phyloP scores from a whole-genome alignment of 2,797 vertebrate genomes.

The Sebastes trivittatus region DNA sequence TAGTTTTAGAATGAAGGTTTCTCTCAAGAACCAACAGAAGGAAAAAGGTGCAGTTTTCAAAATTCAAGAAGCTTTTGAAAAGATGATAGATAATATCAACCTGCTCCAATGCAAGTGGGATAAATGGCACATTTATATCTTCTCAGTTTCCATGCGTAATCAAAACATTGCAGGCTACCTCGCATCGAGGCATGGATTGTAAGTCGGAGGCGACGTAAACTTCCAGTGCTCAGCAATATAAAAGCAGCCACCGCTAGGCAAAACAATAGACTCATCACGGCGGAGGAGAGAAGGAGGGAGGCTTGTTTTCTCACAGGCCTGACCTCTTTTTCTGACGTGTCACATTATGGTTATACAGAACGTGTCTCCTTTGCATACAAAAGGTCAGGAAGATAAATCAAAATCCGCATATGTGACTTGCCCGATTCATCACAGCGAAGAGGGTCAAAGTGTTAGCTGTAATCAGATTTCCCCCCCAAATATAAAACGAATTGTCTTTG shows the following conservation, averaged over 20 bases:
- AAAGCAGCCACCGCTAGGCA: conserved; percentile 42
- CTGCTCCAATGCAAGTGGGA: background rate
- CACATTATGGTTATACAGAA: conserved; percentile 80
- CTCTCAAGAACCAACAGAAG: background rate
- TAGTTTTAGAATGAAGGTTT: background rate
- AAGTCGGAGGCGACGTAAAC: conserved; percentile 32
- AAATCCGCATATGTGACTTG: conserved; percentile 73
- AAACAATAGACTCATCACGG: conserved; percentile 75
- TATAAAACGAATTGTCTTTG: conserved; percentile 75
- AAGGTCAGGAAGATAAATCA: conserved; percentile 88
- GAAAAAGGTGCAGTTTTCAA: background rate
- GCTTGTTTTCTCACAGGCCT: conserved; percentile 76
- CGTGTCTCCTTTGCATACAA: conserved; percentile 85
- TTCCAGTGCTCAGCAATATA: conserved; percentile 60
- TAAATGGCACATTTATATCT: background rate
- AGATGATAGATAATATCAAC: background rate
- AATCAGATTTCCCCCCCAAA: conserved; percentile 75
- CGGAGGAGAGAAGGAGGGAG: conserved; percentile 44
- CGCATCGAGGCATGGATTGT: conserved; percentile 13
- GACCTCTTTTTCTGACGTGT: conserved; percentile 84
- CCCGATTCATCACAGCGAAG: conserved; percentile 81
- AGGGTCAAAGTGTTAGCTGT: conserved; percentile 73
- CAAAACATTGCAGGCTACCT: background rate
- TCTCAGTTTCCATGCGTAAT: background rate
- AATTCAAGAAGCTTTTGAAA: background rate